phyloP scores from a whole-genome alignment of 2,888 invertebrate genomes.

The Nemurella pictetii region DNA sequence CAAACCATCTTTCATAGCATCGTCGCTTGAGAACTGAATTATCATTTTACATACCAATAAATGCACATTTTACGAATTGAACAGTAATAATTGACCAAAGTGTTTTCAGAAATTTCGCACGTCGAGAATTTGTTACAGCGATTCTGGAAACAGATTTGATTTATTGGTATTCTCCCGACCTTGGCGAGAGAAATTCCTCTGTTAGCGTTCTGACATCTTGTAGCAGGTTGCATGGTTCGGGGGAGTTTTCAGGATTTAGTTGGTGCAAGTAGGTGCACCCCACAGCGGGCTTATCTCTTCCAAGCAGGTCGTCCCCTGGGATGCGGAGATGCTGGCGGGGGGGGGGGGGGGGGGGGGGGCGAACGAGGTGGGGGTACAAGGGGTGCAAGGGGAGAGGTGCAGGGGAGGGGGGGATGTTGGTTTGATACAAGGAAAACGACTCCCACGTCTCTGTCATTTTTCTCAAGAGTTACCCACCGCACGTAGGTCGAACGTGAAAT shows the following conservation, averaged over 20 bases:
- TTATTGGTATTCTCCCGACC: too few species aligned
- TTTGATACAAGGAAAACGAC: constrained; percentile 1
- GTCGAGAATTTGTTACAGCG: too few species aligned
- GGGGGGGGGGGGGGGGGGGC: not conserved
- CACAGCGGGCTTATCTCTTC: constrained; percentile 35
- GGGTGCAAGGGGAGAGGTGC: not conserved
- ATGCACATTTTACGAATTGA: too few species aligned
- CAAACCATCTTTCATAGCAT: too few species aligned
- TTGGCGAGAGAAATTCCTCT: not conserved
- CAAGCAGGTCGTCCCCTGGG: constrained; percentile 27
- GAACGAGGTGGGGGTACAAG: too few species aligned
- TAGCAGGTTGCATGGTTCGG: not conserved
- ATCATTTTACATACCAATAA: too few species aligned
- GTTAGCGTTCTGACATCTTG: not conserved
- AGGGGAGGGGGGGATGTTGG: not conserved
- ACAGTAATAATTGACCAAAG: too few species aligned
- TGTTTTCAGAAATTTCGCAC: too few species aligned
- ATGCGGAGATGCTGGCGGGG: not conserved
- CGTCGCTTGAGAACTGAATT: too few species aligned
- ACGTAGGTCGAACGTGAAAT: not conserved
- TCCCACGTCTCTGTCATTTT: not conserved
- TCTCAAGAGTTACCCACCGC: not conserved
- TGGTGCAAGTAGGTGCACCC: constrained; percentile 20
- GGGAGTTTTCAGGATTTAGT: constrained; percentile 11
- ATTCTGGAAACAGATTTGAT: too few species aligned